A percentile compares a stretch with the other conserved stretches of the same genome.
Evolutionary conservation across 2,888 invertebrate species (phyloP).

Genomic region (Oscheius sp.): DNA sequence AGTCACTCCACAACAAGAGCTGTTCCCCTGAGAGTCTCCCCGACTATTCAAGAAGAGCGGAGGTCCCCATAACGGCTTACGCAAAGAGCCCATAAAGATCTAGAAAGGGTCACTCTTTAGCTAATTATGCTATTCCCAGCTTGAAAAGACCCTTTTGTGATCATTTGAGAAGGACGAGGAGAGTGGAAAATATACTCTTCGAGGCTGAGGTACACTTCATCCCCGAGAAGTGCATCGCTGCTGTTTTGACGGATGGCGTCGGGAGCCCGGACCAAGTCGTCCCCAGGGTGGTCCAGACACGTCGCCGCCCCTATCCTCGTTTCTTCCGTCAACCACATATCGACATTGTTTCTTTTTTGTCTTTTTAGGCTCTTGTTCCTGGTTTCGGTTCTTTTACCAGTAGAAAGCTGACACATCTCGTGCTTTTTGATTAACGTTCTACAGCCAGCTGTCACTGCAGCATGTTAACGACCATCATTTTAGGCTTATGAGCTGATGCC

Average conservation of each 20-base stretch:
- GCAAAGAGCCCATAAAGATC: not conserved
- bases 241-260: conserved; percentile 20
- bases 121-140: not conserved
- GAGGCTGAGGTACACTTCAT: conserved; percentile 14
- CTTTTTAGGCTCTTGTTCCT: not conserved
- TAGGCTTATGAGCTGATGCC: conserved; percentile 13
- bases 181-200: conserved; percentile 5
- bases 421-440: not conserved
- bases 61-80: conserved; percentile 8
- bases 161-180: too few species aligned
- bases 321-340: not conserved
- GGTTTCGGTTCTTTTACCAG: not conserved
- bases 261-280: not conserved
- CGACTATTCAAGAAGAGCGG: too few species aligned
- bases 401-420: not conserved
- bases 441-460: conserved; percentile 1
- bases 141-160: not conserved
- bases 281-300: conserved; percentile 23
- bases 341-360: conserved; percentile 14
- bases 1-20: too few species aligned
- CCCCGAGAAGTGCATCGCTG: conserved; percentile 25
- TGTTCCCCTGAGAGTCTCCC: too few species aligned
- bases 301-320: conserved; percentile 6
- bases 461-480: not conserved
- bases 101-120: conserved; percentile 1